A percentile compares a stretch with the other conserved stretches of the same genome.
Evolutionary conservation across 2,888 invertebrate species (phyloP).

Genomic region (Cyclophora punctaria): DNA sequence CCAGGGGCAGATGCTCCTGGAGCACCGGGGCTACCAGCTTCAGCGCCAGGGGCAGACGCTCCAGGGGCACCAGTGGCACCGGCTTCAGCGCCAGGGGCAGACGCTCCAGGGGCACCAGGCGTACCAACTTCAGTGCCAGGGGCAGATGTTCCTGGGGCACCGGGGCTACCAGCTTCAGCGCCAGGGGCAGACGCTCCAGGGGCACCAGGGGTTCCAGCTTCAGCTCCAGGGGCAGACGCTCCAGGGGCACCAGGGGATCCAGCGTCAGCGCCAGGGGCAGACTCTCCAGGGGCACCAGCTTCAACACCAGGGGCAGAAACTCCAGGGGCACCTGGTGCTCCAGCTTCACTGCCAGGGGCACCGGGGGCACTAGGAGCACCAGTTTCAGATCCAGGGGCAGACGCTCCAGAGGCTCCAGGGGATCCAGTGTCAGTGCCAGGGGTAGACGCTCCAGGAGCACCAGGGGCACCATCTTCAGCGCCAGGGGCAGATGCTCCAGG

Average conservation of each 20-base stretch:
- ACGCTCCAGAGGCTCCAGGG: not conserved
- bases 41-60: not conserved
- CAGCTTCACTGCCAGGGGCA: not conserved
- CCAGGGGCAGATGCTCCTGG: not conserved
- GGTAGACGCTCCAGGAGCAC: not conserved
- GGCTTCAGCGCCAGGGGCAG: not conserved
- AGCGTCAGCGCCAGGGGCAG: slow-evolving; percentile 1
- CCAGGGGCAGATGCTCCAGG: not conserved
- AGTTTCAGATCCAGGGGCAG: not conserved
- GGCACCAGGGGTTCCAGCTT: not conserved
- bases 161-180: not conserved
- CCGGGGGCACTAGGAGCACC: slow-evolving; percentile 1
- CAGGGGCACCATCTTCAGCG: not conserved
- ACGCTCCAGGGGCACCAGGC: not conserved
- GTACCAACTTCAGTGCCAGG: not conserved
- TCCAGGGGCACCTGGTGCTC: not conserved
- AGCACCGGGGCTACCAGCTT: not conserved
- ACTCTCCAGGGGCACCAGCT: not conserved
- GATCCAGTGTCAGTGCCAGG: not conserved
- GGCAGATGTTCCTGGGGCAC: not conserved
- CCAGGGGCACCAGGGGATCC: not conserved
- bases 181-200: not conserved
- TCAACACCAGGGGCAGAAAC: slow-evolving; percentile 1
- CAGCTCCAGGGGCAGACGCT: not conserved
- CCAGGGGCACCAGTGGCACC: not conserved